Evolutionary conservation across 2,113 vertebrate genomes (phyloP).

Genomic region (Serinus canaria): DNA sequence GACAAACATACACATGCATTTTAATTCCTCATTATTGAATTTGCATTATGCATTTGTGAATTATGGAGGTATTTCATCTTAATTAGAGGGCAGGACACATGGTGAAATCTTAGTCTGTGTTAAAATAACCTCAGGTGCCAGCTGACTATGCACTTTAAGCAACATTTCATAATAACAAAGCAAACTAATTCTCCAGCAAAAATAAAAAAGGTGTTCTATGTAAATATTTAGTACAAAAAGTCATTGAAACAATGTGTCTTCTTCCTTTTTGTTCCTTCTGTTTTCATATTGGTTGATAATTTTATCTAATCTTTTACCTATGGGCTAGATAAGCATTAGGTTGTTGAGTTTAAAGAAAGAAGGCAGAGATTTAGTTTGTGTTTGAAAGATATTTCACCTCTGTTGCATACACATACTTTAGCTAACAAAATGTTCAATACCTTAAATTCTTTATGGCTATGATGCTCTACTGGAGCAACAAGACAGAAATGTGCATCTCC

Average conservation of each 20-base stretch:
- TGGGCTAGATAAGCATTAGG: not conserved
- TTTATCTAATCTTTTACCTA: not conserved
- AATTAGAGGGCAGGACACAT: slow-evolving; percentile 26
- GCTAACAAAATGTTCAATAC: not conserved
- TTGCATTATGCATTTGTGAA: not conserved
- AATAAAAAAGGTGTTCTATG: not conserved
- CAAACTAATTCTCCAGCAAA: not conserved
- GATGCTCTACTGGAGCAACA: not conserved
- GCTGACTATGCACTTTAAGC: not conserved
- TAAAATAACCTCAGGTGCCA: not conserved
- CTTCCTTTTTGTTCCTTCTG: not conserved
- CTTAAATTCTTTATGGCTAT: not conserved
- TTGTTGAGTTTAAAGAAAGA: not conserved
- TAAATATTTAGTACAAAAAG: not conserved
- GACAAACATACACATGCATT: not conserved
- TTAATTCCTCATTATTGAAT: not conserved
- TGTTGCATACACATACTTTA: not conserved
- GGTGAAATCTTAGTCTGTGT: not conserved
- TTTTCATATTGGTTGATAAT: not conserved
- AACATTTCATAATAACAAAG: not conserved
- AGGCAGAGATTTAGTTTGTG: not conserved
- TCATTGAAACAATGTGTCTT: not conserved
- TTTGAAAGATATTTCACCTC: not conserved
- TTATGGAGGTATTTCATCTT: not conserved
- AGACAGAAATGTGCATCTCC: not conserved